Evolutionary conservation across 2,113 vertebrate genomes (phyloP).

Genomic region (Megaceryle maxima): DNA sequence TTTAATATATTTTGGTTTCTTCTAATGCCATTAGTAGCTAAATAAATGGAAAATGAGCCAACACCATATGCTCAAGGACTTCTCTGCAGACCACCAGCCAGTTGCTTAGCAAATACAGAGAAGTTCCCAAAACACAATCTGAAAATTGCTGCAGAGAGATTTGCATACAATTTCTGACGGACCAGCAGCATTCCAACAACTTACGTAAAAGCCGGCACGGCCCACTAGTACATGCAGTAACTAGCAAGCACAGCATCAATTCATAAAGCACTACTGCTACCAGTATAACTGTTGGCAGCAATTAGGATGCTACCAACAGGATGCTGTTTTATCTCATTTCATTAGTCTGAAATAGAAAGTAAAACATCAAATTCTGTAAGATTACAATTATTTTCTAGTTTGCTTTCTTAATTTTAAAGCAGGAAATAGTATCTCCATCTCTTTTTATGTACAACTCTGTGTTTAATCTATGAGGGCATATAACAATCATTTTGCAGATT

Average conservation of each 20-base stretch:
- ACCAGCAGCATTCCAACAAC: not conserved
- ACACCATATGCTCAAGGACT: not conserved
- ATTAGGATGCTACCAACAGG: not conserved
- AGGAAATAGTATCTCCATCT: not conserved
- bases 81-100: not conserved
- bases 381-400: not conserved
- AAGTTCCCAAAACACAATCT: not conserved
- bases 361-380: not conserved
- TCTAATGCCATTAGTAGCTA: constrained; percentile 1
- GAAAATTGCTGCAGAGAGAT: constrained; percentile 35
- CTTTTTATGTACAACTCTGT: not conserved
- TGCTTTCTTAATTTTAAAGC: not conserved
- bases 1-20: constrained; percentile 2
- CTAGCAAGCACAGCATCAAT: not conserved
- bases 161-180: not conserved
- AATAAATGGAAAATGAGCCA: not conserved
- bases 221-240: not conserved
- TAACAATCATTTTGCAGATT: not conserved
- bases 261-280: not conserved
- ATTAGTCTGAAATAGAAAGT: not conserved
- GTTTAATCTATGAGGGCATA: not conserved
- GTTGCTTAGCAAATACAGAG: not conserved
- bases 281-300: not conserved
- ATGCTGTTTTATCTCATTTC: not conserved
- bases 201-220: not conserved